phyloP scores from a whole-genome alignment of 2,113 vertebrate species.

The Mesembrinibis cayennensis region DNA sequence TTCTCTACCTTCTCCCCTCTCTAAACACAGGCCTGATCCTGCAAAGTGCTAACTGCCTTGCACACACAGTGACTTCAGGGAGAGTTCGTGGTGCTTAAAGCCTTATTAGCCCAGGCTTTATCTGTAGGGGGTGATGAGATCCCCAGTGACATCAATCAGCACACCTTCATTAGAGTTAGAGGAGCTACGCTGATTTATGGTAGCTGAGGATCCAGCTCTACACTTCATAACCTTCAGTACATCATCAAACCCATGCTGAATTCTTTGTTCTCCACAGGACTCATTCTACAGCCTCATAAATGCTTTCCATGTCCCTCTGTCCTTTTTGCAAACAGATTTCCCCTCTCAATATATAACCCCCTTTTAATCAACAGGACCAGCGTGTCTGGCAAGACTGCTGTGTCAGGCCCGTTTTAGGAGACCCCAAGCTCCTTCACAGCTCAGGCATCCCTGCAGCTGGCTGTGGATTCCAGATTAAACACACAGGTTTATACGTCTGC shows the following conservation, averaged over 20 bases:
- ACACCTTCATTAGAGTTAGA: conserved; percentile 35
- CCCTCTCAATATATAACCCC: not conserved
- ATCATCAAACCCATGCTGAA: conserved; percentile 37
- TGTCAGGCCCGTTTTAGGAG: not conserved
- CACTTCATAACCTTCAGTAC: conserved; percentile 38
- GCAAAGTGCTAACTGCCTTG: not conserved
- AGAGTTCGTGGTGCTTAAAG: conserved; percentile 11
- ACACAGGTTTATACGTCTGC: conserved; percentile 24
- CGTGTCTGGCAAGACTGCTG: not conserved
- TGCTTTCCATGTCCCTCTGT: not conserved
- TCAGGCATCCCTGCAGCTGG: not conserved
- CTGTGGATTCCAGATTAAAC: conserved; percentile 24
- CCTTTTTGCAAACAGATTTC: conserved; percentile 21
- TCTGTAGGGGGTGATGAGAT: conserved; percentile 36
- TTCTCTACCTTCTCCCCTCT: not conserved
- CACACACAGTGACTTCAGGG: not conserved
- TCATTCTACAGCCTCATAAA: conserved; percentile 28
- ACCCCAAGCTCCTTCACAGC: not conserved
- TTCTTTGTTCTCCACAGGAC: conserved; percentile 58
- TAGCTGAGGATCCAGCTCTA: conserved; percentile 1
- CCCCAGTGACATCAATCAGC: conserved; percentile 19
- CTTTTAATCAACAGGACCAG: conserved; percentile 32
- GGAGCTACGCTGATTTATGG: conserved; percentile 26
- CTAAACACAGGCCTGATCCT: not conserved
- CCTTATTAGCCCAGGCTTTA: conserved; percentile 40